Evolutionary conservation across 2,797 vertebrate genomes (phyloP).

Genomic region (Anabas testudineus): DNA sequence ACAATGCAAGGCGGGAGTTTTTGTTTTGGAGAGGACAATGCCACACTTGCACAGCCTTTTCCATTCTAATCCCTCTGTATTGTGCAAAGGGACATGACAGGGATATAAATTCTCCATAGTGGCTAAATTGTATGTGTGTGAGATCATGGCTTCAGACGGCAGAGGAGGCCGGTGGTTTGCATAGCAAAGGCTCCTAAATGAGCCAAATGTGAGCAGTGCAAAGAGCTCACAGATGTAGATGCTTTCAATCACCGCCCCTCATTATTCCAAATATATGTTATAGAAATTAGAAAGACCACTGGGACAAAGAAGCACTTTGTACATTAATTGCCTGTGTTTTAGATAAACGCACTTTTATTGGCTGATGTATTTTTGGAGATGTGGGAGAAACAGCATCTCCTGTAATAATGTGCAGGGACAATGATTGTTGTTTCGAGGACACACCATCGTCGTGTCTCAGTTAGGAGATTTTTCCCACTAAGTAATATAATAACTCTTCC

Average conservation of each 20-base stretch:
- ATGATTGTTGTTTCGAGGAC: no score
- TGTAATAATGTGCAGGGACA: no score
- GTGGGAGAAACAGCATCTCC: background rate
- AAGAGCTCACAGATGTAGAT: conserved; percentile 50
- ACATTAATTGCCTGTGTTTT: background rate
- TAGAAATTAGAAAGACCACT: conserved; percentile 8
- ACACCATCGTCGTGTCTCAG: no score
- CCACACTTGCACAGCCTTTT: conserved; percentile 36
- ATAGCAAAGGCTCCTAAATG: conserved; percentile 31
- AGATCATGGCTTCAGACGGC: conserved; percentile 36
- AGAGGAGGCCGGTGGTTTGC: conserved; percentile 45
- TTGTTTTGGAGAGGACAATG: conserved; percentile 63
- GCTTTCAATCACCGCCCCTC: conserved; percentile 10
- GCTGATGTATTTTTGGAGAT: background rate
- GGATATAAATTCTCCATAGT: conserved; percentile 33
- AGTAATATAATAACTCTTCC: no score
- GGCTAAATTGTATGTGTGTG: conserved; percentile 36
- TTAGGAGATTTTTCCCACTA: no score
- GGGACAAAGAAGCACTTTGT: background rate
- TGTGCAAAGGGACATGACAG: conserved; percentile 16
- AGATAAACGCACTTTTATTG: background rate
- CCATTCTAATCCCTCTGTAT: conserved; percentile 41
- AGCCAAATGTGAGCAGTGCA: conserved; percentile 46
- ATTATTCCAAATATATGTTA: conserved; percentile 12
- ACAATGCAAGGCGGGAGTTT: conserved; percentile 66